A percentile compares a stretch with the other conserved stretches of the same genome.
These are phyloP conservation scores for Rafetus swinhoei DNA, from an alignment of 2,113 vertebrate species.

Conservation along the genomic window DNA sequence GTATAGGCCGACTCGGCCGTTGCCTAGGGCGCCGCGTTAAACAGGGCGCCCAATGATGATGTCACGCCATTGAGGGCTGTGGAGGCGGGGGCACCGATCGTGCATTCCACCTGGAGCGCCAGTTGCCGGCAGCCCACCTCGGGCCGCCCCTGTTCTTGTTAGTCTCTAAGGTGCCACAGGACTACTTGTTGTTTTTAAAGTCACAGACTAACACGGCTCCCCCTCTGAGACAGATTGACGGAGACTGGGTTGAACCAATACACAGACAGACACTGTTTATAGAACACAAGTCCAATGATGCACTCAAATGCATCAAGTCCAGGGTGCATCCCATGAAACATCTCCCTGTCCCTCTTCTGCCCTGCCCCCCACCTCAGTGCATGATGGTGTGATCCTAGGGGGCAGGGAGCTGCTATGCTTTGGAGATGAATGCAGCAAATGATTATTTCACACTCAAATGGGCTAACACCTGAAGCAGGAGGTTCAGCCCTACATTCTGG, in stretches of 20 bases:
- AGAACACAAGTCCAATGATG: background rate
- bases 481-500: background rate
- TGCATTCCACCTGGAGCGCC: too few species aligned
- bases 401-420: background rate
- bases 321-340: background rate
- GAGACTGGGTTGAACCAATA: background rate
- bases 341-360: background rate
- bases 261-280: background rate
- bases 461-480: rapidly evolving
- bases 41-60: too few species aligned
- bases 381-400: background rate
- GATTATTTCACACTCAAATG: background rate
- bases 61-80: too few species aligned
- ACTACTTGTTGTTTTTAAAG: too few species aligned
- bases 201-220: too few species aligned
- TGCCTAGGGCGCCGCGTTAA: too few species aligned
- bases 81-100: too few species aligned
- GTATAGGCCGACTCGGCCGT: too few species aligned
- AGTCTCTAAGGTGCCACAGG: too few species aligned
- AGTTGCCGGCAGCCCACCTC: too few species aligned
- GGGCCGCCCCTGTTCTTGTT: too few species aligned
- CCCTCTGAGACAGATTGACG: too few species aligned
- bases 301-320: background rate
- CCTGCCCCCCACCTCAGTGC: background rate
- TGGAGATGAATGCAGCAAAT: background rate